Evolutionary conservation across 1,140 invertebrate species (phyloP).

Genomic region (Brachionus koreanus): DNA sequence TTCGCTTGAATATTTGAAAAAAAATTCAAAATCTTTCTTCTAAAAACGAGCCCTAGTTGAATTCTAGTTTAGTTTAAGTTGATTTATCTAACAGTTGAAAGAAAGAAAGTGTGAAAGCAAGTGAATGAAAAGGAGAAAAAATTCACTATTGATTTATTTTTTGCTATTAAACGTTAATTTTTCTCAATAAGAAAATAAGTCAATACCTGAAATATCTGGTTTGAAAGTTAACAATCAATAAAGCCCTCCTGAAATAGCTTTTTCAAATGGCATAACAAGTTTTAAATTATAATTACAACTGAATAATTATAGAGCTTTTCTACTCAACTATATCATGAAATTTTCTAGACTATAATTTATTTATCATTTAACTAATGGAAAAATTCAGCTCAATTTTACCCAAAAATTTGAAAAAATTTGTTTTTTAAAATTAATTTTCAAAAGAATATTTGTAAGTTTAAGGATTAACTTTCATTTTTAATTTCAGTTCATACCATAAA

Average conservation of each 20-base stretch:
- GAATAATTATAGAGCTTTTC: background rate
- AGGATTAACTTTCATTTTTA: background rate
- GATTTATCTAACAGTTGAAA: background rate
- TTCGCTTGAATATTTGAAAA: background rate
- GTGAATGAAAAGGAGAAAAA: background rate
- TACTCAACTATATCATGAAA: background rate
- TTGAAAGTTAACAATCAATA: background rate
- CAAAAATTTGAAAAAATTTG: background rate
- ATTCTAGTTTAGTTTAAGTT: background rate
- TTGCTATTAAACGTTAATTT: background rate
- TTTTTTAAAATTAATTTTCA: background rate
- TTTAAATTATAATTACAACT: background rate
- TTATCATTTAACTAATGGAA: background rate
- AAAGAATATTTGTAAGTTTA: background rate
- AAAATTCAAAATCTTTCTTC: background rate
- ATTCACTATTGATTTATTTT: background rate
- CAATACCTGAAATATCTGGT: background rate
- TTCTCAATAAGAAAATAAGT: background rate
- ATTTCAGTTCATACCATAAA: background rate
- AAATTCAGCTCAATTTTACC: background rate
- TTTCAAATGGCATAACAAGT: conserved; percentile 2
- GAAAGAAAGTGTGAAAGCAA: background rate
- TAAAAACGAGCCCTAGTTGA: background rate
- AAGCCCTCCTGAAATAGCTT: background rate
- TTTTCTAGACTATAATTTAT: background rate